phyloP scores from a whole-genome alignment of 35 echinoderm and acorn worm species.

The Apostichopus parvimensis region DNA sequence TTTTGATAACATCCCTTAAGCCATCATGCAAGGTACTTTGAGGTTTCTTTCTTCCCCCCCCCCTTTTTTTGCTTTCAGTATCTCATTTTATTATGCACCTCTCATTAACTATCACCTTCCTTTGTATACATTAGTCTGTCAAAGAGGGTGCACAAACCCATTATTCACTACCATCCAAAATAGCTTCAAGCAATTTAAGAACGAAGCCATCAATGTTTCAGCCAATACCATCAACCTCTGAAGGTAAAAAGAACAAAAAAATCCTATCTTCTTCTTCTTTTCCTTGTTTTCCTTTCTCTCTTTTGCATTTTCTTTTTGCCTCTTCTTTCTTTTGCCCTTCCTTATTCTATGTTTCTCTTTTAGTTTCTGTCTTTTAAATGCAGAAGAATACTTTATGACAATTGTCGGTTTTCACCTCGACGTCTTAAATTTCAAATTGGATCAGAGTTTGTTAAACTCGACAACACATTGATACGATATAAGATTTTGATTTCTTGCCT shows the following conservation, averaged over 20 bases:
- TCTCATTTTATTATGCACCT: background rate
- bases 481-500: background rate
- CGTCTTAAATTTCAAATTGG: conserved; percentile 19
- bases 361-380: background rate
- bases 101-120: conserved; percentile 13
- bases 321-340: background rate
- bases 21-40: background rate
- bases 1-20: conserved; percentile 13
- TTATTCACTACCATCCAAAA: conserved; percentile 2
- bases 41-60: background rate
- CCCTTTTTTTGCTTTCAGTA: no score
- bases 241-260: background rate
- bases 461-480: background rate
- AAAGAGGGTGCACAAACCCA: background rate
- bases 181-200: conserved; percentile 3
- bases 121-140: conserved; percentile 22
- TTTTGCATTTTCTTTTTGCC: background rate
- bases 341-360: background rate
- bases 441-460: background rate
- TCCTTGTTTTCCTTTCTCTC: background rate
- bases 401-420: conserved; percentile 1
- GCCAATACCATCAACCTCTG: background rate
- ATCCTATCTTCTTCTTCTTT: background rate
- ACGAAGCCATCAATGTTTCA: conserved; percentile 1
- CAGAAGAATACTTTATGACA: conserved; percentile 1